These are phyloP conservation scores for Sitta carolinensis DNA, from an alignment of 2,797 vertebrate genomes.

Conservation along the genomic window DNA sequence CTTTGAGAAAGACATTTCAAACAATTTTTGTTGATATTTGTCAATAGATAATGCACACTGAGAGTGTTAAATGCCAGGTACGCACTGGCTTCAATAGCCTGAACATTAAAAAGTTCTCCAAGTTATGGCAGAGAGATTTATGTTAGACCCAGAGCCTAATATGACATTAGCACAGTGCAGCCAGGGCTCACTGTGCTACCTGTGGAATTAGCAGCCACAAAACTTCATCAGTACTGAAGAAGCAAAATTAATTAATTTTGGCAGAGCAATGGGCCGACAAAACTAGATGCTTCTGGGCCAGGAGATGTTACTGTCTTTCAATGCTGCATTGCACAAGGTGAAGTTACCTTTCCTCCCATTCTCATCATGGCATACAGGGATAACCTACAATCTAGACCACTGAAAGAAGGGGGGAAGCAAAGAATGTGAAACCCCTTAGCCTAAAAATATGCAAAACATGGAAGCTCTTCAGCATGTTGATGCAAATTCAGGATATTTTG, in stretches of 20 bases:
- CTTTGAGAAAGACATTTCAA: background rate
- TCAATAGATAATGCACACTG: background rate
- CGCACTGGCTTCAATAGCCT: background rate
- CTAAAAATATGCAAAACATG: background rate
- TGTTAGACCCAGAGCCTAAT: background rate
- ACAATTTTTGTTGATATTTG: background rate
- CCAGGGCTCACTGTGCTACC: background rate
- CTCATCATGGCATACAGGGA: background rate
- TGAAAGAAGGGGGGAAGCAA: background rate
- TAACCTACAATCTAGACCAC: background rate
- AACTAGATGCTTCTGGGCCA: background rate
- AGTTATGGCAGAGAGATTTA: background rate
- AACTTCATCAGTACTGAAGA: background rate
- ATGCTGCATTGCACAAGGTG: accelerated
- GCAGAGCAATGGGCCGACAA: background rate
- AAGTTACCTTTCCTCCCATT: background rate
- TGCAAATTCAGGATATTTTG: background rate
- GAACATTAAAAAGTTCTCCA: background rate
- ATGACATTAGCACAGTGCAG: background rate
- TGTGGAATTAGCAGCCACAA: background rate
- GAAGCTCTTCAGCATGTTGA: background rate
- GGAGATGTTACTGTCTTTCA: background rate
- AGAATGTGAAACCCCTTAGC: accelerated
- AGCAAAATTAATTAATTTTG: background rate
- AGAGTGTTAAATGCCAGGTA: background rate